These are phyloP conservation scores for Drosophila affinis DNA, from an alignment of 2,888 invertebrate genomes.

Conservation along the genomic window DNA sequence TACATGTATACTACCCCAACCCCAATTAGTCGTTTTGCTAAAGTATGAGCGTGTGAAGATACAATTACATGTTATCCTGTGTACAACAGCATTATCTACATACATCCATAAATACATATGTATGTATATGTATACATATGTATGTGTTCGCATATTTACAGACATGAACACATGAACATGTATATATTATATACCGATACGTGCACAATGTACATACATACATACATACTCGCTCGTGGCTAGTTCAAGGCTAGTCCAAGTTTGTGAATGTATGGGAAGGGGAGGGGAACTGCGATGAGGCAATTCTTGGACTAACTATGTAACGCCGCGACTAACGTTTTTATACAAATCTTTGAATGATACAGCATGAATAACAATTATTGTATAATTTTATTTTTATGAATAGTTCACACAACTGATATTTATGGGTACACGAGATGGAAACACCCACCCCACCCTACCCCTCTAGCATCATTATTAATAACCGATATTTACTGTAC, in stretches of 20 bases:
- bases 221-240: conserved; percentile 5
- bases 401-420: too few species aligned
- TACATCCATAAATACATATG: background rate
- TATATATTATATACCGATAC: conserved; percentile 16
- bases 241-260: background rate
- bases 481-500: background rate
- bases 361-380: too few species aligned
- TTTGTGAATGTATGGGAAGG: background rate
- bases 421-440: background rate
- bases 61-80: conserved; percentile 8
- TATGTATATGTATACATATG: too few species aligned
- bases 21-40: background rate
- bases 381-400: background rate
- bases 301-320: background rate
- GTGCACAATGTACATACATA: too few species aligned
- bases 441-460: background rate
- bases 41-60: conserved; percentile 36
- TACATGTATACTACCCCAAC: conserved; percentile 8
- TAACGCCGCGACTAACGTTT: background rate
- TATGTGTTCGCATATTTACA: background rate
- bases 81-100: background rate
- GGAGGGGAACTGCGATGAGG: background rate
- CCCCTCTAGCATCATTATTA: background rate
- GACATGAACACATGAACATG: background rate
- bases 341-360: background rate